Conservation (phyloP, 1,140 invertebrate species). For the Charaxes varanes region DNA sequence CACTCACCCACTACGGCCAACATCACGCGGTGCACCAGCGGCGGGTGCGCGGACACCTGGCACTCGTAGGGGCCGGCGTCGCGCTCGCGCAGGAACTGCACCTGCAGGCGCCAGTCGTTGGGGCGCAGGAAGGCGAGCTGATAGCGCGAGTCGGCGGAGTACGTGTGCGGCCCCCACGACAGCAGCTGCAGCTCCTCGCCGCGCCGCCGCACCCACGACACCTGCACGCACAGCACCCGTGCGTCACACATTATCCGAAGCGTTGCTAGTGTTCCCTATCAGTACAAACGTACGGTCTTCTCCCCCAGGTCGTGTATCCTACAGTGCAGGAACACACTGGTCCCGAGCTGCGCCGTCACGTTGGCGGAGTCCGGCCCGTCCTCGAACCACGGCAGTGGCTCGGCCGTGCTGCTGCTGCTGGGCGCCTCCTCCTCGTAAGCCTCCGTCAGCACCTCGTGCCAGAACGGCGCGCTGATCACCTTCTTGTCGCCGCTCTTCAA, state of each 20-base stretch:
- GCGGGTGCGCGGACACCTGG: conserved; percentile 86
- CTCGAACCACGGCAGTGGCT: conserved; percentile 79
- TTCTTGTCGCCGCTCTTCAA: conserved; percentile 62
- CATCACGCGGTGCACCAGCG: conserved; percentile 81
- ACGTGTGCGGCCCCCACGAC: conserved; percentile 85
- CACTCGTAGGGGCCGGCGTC: conserved; percentile 87
- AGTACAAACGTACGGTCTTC: conserved; percentile 81
- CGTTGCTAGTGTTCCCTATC: no score
- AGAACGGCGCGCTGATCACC: conserved; percentile 54
- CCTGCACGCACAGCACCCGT: no score
- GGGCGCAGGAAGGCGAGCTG: conserved; percentile 82
- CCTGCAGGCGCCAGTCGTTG: conserved; percentile 86
- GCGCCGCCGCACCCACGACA: conserved; percentile 85
- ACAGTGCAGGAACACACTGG: conserved; percentile 80
- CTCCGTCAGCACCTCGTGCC: conserved; percentile 62
- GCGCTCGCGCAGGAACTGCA: conserved; percentile 82
- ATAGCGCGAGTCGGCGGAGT: conserved; percentile 84
- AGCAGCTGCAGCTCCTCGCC: conserved; percentile 84
- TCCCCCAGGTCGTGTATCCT: conserved; percentile 82
- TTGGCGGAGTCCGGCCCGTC: conserved; percentile 76
- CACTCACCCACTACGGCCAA: conserved; percentile 85
- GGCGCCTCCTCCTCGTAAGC: conserved; percentile 58
- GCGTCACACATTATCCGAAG: no score
- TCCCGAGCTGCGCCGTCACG: conserved; percentile 80
- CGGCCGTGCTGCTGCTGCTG: conserved; percentile 69